Base-by-base conservation (phyloP, 2,797 vertebrate species). In the Epinephelus malabaricus region DNA sequence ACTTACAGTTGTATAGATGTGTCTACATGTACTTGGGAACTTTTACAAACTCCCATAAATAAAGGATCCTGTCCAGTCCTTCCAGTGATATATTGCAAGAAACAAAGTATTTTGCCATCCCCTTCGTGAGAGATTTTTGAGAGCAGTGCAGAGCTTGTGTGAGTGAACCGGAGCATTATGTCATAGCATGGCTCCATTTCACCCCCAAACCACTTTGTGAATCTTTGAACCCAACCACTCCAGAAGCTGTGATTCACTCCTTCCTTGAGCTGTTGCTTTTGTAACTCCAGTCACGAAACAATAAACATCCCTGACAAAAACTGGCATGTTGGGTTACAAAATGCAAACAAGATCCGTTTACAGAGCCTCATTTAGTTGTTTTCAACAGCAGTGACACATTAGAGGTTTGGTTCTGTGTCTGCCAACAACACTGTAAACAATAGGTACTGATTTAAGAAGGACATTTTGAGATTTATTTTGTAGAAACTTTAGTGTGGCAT, bases 181-280 rank as follows among this genome's bases (percentile, higher is more conserved):
- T 91, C 89, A 87, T 70, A 43, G 51, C 53, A 55, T 49, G 76
- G 78, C 76, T 86, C 78, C 43, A 61, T 85, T 89, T 81, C 78
- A 76, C 55, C 77, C 73, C 63, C 62, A 91, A 91, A 91, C 86
- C 88, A 82, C 86, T 90, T 56, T 74, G 61, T 78, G 59, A 85
- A 83, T 79, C 75, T 69, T 69, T 84, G 82, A 89, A 84, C 77
- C 69, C 45, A 55, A 87, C 82, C 78, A 65, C 81, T 83, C 60
- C 73, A 66, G 54, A 87, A 81, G 86, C 82, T 78, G 69, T 93
- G 92, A 93, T 91, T 94, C 89, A 94, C 76, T 88, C 67, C 73
- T 85, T 94, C 89, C 90, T 83, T 71, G 38, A 85, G 70, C 81
- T 78, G 69, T 79, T 88, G 82, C 76, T 82, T 83, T 82, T 90